Evolutionary conservation across 2,888 invertebrate species (phyloP), one percentile per base, ranked within the genome.

Genomic region (Gibbula magus): DNA sequence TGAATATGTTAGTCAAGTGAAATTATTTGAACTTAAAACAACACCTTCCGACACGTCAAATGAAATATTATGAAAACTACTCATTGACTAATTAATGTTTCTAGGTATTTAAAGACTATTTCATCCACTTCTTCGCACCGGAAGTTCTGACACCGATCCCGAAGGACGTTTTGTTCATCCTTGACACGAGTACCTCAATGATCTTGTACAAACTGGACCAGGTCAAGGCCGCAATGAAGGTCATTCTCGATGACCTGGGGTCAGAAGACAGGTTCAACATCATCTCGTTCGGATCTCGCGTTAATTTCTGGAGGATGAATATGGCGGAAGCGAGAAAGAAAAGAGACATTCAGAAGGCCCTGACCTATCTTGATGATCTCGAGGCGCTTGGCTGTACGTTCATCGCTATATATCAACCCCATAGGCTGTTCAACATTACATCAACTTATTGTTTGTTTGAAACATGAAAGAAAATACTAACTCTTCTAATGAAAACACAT

Each of bases 101-200:
- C 8, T 80, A 92, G 90, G 90, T 93, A 7, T 90, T 92, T 70
- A 93, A 93, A 82, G 96, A 96, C 0, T 96, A 96, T 91, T 96
- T 96, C 92, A 96, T 96, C 0, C 96, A 96, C 89, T 96, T 95
- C 93, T 95, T 96, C 91, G 95, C 96, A 2, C 96, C 96, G 0
- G 91, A 93, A 2, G 94, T 94, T 32, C 73, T 84, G 32, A 45
- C 84, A 1, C 84, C 86, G 20, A 70, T 90, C 7, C 84, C 86
- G 7, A 96, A 96, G 90, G 95, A 95, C 88, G 95, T 95, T 5
- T 94, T 96, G 13, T 96, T 96, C 90, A 95, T 96, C 32, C 93
- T 96, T 88, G 96, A 96, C 91, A 95, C 95, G 0, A 96, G 96
- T 52, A 95, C 96, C 18, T 96, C 96, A 78, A 96, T 96, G 96